phyloP scores from a whole-genome alignment of 2,797 vertebrate genomes.

The Acanthornis magna region DNA sequence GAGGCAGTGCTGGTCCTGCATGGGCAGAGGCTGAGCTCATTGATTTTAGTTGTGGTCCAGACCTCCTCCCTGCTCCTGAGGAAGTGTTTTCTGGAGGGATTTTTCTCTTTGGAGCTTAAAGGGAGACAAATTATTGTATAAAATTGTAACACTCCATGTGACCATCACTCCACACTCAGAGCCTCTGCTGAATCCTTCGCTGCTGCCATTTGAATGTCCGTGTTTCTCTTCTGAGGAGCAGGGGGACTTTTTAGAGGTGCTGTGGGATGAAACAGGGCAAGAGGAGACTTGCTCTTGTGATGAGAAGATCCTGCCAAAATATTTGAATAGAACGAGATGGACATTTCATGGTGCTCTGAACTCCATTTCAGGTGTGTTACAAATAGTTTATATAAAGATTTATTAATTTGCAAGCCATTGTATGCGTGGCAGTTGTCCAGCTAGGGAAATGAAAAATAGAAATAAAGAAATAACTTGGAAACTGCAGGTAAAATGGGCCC shows the following conservation, averaged over 20 bases:
- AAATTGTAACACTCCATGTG: not conserved
- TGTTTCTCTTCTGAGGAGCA: not conserved
- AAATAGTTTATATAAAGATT: not conserved
- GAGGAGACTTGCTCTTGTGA: not conserved
- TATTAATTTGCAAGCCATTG: not conserved
- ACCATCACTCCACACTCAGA: not conserved
- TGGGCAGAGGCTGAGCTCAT: not conserved
- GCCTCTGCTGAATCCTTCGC: not conserved
- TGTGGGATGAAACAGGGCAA: not conserved
- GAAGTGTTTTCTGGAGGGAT: not conserved
- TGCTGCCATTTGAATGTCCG: accelerated
- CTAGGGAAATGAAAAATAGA: not conserved
- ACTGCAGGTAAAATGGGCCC: not conserved
- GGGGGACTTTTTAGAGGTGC: not conserved
- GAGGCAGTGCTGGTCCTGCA: not conserved
- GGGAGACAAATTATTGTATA: not conserved
- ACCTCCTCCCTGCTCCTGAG: not conserved
- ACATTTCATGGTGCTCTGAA: not conserved
- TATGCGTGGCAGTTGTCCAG: not conserved
- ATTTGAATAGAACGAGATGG: not conserved
- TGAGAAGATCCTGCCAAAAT: not conserved
- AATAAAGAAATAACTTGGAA: not conserved
- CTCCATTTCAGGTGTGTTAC: not conserved
- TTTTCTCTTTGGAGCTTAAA: not conserved
- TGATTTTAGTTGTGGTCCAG: not conserved